phyloP scores from a whole-genome alignment of 2,888 invertebrate genomes.

The Trissolcus brochymenae region DNA sequence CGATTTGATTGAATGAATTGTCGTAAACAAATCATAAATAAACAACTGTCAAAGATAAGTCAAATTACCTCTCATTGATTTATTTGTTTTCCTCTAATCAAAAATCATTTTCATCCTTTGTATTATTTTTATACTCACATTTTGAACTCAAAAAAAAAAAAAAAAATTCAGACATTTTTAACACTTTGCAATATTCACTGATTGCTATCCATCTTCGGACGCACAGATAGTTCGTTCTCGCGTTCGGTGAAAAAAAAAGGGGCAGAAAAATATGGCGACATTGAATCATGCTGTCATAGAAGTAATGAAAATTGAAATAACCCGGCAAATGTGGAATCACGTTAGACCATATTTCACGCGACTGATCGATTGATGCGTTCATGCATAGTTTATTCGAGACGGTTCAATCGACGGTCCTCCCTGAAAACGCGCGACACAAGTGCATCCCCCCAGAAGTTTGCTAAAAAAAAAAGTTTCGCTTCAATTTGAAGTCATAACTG shows the following conservation, averaged over 20 bases:
- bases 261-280: constrained; percentile 18
- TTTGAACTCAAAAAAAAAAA: neutral
- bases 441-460: too few species aligned
- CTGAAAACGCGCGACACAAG: constrained; percentile 6
- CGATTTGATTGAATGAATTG: too few species aligned
- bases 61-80: too few species aligned
- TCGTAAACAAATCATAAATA: too few species aligned
- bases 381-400: constrained; percentile 12
- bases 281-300: constrained; percentile 33
- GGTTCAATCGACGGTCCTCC: constrained; percentile 14
- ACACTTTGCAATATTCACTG: constrained; percentile 7
- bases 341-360: constrained; percentile 26
- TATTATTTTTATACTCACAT: neutral
- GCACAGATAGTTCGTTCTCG: constrained; percentile 20
- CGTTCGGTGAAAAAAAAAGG: constrained; percentile 7
- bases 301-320: constrained; percentile 42
- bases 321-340: constrained; percentile 18
- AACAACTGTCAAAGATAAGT: too few species aligned
- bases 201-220: constrained; percentile 10
- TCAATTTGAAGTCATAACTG: too few species aligned
- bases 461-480: too few species aligned
- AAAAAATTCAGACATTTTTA: too few species aligned
- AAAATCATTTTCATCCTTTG: too few species aligned
- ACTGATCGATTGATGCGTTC: constrained; percentile 35
- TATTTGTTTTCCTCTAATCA: too few species aligned